Evolutionary conservation across 2,113 vertebrate species (phyloP).

Genomic region (Plotosus lineatus): DNA sequence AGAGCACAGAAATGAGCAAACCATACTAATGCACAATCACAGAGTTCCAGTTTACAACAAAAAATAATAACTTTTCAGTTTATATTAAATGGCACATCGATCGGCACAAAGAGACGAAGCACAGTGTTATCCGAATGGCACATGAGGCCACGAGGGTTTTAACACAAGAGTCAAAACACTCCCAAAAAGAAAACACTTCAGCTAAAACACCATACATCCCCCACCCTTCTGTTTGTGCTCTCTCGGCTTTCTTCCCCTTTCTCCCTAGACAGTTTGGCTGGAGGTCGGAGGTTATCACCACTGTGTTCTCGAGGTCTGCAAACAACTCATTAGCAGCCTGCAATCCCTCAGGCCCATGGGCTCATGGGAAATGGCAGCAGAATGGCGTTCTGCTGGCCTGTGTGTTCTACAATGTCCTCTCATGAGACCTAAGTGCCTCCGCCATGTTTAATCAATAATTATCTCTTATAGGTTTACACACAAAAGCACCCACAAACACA

Average conservation of each 20-base stretch:
- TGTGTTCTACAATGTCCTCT: conserved; percentile 70
- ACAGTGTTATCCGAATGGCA: conserved; percentile 42
- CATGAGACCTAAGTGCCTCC: conserved; percentile 63
- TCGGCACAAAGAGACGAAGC: conserved; percentile 43
- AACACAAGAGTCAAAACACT: conserved; percentile 49
- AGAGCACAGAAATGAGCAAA: conserved; percentile 6
- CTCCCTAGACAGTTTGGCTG: conserved; percentile 67
- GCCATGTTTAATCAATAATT: conserved; percentile 80
- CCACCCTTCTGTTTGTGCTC: conserved; percentile 38
- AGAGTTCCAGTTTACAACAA: conserved; percentile 51
- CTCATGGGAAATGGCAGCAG: conserved; percentile 63
- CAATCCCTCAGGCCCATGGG: conserved; percentile 63
- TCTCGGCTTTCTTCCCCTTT: conserved; percentile 51
- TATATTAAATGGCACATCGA: conserved; percentile 49
- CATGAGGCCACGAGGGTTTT: conserved; percentile 51
- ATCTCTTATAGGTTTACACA: conserved; percentile 71
- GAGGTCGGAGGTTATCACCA: conserved; percentile 74
- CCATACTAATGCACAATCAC: conserved; percentile 48
- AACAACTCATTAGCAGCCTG: conserved; percentile 78
- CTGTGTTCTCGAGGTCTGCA: conserved; percentile 73
- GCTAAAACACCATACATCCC: conserved; percentile 41
- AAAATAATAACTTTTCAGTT: conserved; percentile 51
- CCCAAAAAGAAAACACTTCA: conserved; percentile 50
- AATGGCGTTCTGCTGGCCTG: conserved; percentile 68
- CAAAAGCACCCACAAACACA: conserved; percentile 18